Percentiles rank a stretch among this genome's conserved stretches.
Evolutionary conservation across 2,113 vertebrate species (phyloP).

Genomic region (Xiphias gladius): DNA sequence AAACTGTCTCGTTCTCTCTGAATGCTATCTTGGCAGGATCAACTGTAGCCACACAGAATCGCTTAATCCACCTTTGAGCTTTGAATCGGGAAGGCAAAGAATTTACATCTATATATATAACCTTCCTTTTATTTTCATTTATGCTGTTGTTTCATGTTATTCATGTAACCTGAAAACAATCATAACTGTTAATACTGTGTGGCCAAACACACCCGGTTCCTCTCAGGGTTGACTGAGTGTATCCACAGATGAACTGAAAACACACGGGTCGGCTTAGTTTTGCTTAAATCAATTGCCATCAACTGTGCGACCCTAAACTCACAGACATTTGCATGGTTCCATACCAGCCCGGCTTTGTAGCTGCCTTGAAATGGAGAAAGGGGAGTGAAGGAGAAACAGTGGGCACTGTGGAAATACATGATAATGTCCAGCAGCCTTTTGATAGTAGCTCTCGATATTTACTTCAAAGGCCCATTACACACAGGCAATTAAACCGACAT

Average conservation of each 20-base stretch:
- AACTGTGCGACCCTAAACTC: background rate
- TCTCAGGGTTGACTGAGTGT: slow-evolving; percentile 19
- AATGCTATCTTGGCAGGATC: no score
- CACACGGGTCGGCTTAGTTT: slow-evolving; percentile 38
- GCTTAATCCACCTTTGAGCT: background rate
- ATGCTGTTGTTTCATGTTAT: background rate
- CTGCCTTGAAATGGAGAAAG: slow-evolving; percentile 28
- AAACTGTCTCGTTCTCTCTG: no score
- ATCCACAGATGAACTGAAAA: slow-evolving; percentile 28
- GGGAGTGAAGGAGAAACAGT: slow-evolving; percentile 11
- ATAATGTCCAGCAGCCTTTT: slow-evolving; percentile 59
- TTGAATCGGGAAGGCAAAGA: background rate
- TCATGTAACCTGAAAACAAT: background rate
- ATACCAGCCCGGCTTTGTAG: background rate
- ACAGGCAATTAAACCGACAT: slow-evolving; percentile 70
- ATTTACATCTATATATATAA: background rate
- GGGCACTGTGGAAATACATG: slow-evolving; percentile 29
- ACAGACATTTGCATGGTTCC: background rate
- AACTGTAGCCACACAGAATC: no score
- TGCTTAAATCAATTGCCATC: slow-evolving; percentile 23
- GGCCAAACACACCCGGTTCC: slow-evolving; percentile 19
- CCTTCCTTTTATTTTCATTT: background rate
- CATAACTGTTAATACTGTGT: background rate
- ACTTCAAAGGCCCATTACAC: slow-evolving; percentile 70
- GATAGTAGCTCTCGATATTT: slow-evolving; percentile 74